These are phyloP conservation scores for Hyperoplus immaculatus DNA, from an alignment of 2,797 vertebrate genomes.

Conservation along the genomic window DNA sequence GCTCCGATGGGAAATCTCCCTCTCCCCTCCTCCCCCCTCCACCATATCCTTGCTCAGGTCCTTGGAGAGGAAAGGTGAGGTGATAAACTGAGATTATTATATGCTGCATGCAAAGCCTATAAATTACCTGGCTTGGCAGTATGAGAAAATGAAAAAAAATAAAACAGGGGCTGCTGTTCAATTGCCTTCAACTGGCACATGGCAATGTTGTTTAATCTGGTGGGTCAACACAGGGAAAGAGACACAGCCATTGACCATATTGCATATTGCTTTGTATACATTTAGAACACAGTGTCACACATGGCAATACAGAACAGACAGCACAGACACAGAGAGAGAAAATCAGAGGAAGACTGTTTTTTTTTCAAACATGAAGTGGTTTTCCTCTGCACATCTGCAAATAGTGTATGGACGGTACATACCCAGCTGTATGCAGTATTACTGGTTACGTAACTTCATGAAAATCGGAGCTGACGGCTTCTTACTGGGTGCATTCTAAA, in stretches of 20 bases:
- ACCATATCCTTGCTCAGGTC: not conserved
- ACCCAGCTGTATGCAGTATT: not conserved
- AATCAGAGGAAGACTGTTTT: constrained; percentile 34
- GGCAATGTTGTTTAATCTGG: constrained; percentile 56
- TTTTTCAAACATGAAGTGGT: constrained; percentile 46
- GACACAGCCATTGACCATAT: constrained; percentile 46
- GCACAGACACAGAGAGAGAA: constrained; percentile 50
- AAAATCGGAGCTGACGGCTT: constrained; percentile 9
- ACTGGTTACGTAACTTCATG: constrained; percentile 13
- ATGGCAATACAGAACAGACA: constrained; percentile 67
- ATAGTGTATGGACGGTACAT: not conserved
- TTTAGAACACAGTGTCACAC: constrained; percentile 63
- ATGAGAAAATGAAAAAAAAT: constrained; percentile 40
- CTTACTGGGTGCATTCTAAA: constrained; percentile 11
- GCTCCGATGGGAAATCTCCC: constrained; percentile 59
- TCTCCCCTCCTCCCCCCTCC: not conserved
- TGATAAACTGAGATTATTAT: constrained; percentile 25
- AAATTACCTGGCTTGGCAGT: not conserved
- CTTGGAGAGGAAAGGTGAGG: not conserved
- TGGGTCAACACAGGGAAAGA: constrained; percentile 46
- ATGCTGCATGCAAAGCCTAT: constrained; percentile 2
- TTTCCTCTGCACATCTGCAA: constrained; percentile 37
- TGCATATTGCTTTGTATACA: constrained; percentile 78
- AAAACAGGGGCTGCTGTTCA: constrained; percentile 45
- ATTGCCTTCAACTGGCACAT: constrained; percentile 70